Base-by-base conservation (phyloP, 2,888 invertebrate species). In the Isoperla grammatica region DNA sequence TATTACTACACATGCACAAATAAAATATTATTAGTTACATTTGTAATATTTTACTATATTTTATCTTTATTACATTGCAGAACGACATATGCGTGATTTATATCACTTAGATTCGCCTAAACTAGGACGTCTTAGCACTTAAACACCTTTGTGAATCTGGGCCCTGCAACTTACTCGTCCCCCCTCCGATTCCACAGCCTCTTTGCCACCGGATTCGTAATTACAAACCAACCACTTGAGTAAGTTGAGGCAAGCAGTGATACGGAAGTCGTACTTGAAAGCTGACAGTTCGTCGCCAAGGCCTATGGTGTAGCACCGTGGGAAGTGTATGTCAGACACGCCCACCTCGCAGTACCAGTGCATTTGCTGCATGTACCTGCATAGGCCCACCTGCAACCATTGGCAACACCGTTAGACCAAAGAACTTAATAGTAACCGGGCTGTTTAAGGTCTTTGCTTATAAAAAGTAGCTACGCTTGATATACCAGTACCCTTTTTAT, bases 301-400 rank as follows among this genome's bases (percentile, higher is more conserved):
- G 71, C 88, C 85, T 65, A 93, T 83, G 74, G 87, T 85, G 75
- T 90, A 94, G 71, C 92, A 93, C 35, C 95, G 82, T 0, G 95
- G 95, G 72, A 91, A 95, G 66, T 86, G 85, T 6, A 89, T 85
- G 65, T 86, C 78, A 0, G 92, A 85, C 35, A 90, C 83, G 8
- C 87, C 89, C 9, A 87, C 86, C 67, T 92, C 90, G 53, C 86
- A 87, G 71, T 86, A 87, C 90, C 92, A 92, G 71, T 91, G 87
- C 76, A 90, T 85, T 71, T 92, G 90, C 54, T 86, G 85, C 39
- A 93, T 74, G 61, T 87, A 85, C 17, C 83, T 78, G 65, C 90
- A 89, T 35, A 93, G 74, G 2, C 92, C 92, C 73, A 77, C 74
- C 78, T 78, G 65, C 4, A 55, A 56, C 15, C 29, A 29, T 29